phyloP scores from a whole-genome alignment of 2,888 invertebrate genomes.

The Melanostoma scalare region DNA sequence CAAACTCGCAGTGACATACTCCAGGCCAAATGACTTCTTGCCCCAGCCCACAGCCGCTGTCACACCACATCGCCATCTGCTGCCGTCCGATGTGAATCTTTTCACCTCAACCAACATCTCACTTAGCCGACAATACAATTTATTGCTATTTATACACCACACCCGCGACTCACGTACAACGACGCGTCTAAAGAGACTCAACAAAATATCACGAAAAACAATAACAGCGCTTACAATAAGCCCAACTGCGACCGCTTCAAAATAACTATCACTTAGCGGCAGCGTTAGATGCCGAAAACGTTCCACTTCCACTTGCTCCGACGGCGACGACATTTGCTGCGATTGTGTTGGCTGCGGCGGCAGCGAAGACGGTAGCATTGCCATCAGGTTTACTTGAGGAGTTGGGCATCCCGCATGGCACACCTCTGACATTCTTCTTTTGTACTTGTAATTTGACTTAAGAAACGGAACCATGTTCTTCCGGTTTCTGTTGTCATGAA shows the following conservation, averaged over 20 bases:
- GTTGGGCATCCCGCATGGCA: slow-evolving; percentile 44
- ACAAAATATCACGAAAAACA: slow-evolving; percentile 70
- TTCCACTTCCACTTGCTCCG: slow-evolving; percentile 61
- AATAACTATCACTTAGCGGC: slow-evolving; percentile 63
- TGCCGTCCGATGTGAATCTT: slow-evolving; percentile 26
- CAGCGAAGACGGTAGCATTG: slow-evolving; percentile 30
- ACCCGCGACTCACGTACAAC: slow-evolving; percentile 60
- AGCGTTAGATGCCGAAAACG: slow-evolving; percentile 46
- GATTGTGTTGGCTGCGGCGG: slow-evolving; percentile 28
- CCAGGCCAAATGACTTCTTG: slow-evolving; percentile 42
- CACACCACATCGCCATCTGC: slow-evolving; percentile 36
- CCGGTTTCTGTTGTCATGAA: slow-evolving; percentile 61
- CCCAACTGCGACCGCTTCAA: slow-evolving; percentile 54
- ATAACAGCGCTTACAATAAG: slow-evolving; percentile 61
- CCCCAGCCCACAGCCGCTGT: slow-evolving; percentile 33
- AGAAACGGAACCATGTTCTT: slow-evolving; percentile 76
- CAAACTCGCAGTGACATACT: slow-evolving; percentile 69
- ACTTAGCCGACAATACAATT: slow-evolving; percentile 48
- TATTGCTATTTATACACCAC: slow-evolving; percentile 69
- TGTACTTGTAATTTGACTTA: slow-evolving; percentile 82
- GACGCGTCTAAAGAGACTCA: slow-evolving; percentile 54
- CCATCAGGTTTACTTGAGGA: slow-evolving; percentile 43
- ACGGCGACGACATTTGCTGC: slow-evolving; percentile 10
- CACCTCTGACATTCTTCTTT: slow-evolving; percentile 77
- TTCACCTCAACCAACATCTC: slow-evolving; percentile 60